These are phyloP conservation scores for Venusia cambrica DNA, from an alignment of 2,888 invertebrate species.

Conservation along the genomic window DNA sequence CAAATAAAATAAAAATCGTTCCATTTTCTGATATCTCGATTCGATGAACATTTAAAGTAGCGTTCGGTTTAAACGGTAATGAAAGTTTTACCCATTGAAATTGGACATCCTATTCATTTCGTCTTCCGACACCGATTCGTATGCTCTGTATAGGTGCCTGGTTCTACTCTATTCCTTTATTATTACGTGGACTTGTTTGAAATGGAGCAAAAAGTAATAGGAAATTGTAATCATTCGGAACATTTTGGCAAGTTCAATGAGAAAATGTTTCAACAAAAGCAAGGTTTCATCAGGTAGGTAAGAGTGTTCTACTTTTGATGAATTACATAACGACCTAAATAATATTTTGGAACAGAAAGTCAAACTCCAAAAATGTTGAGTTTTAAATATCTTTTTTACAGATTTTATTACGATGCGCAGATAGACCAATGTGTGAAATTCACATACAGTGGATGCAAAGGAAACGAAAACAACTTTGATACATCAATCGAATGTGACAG, in stretches of 20 bases:
- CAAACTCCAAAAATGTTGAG: background rate
- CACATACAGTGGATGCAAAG: slow-evolving; percentile 47
- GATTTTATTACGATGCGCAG: slow-evolving; percentile 52
- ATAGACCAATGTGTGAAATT: slow-evolving; percentile 48
- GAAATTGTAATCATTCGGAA: no score
- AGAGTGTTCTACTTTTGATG: no score
- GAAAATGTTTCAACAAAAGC: no score
- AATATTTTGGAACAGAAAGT: no score
- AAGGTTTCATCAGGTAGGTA: no score
- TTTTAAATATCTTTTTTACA: slow-evolving; percentile 33
- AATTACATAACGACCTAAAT: no score
- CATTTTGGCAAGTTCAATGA: no score
- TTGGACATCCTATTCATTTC: slow-evolving; percentile 20
- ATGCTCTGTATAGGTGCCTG: no score
- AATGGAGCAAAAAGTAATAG: slow-evolving; percentile 4
- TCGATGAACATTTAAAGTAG: slow-evolving; percentile 29
- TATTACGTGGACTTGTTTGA: slow-evolving; percentile 5
- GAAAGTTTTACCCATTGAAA: slow-evolving; percentile 29
- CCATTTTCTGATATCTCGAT: slow-evolving; percentile 28
- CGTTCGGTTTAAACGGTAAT: slow-evolving; percentile 29
- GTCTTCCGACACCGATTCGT: slow-evolving; percentile 21
- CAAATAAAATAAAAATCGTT: slow-evolving; percentile 23
- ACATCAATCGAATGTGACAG: slow-evolving; percentile 45
- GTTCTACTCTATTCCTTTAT: slow-evolving; percentile 3
- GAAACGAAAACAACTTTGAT: slow-evolving; percentile 54